phyloP scores from a whole-genome alignment of 2,888 invertebrate genomes.

The Crioceris asparagi region DNA sequence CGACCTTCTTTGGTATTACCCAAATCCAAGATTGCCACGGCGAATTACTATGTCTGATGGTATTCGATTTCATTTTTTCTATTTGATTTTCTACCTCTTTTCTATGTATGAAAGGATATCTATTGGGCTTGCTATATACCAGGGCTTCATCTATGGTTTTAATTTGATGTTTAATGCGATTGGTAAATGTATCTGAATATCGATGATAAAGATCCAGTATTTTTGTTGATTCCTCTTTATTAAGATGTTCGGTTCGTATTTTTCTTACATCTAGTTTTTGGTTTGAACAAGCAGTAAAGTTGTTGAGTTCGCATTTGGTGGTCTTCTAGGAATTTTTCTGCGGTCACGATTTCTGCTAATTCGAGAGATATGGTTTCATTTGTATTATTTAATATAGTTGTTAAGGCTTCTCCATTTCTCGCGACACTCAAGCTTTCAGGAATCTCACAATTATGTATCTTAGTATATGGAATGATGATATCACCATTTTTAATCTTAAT shows the following conservation, averaged over 20 bases:
- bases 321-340: background rate
- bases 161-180: conserved; percentile 12
- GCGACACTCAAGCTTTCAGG: conserved; percentile 6
- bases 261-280: background rate
- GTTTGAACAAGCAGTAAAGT: background rate
- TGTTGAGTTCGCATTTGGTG: background rate
- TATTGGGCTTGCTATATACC: conserved; percentile 16
- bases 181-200: conserved; percentile 3
- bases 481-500: conserved; percentile 7
- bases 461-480: conserved; percentile 3
- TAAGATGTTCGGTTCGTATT: conserved; percentile 2
- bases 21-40: conserved; percentile 21
- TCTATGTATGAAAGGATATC: conserved; percentile 22
- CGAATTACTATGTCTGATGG: conserved; percentile 13
- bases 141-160: conserved; percentile 12
- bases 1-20: conserved; percentile 19
- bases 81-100: conserved; percentile 22
- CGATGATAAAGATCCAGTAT: background rate
- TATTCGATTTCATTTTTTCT: conserved; percentile 14
- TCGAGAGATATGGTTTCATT: background rate
- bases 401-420: conserved; percentile 1
- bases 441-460: conserved; percentile 7
- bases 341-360: background rate
- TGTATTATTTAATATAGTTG: background rate
- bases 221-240: conserved; percentile 4